These are phyloP conservation scores for Sesia bembeciformis DNA, from an alignment of 2,888 invertebrate species.

Conservation along the genomic window DNA sequence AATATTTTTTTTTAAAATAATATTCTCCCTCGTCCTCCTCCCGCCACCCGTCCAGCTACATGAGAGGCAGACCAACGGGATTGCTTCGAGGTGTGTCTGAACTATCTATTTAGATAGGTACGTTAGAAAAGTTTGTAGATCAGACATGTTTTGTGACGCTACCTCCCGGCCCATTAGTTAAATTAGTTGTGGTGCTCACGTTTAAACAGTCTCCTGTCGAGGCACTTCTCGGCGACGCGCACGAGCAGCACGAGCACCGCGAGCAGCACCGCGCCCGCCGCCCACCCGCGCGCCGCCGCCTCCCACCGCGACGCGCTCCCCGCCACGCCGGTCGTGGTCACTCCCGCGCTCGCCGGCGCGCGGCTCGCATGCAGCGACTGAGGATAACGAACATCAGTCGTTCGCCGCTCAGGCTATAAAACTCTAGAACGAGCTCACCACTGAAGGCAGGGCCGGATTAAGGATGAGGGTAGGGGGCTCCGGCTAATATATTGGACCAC, in stretches of 20 bases:
- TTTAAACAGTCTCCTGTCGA: constrained; percentile 26
- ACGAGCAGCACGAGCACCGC: constrained; percentile 33
- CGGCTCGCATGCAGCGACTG: not conserved
- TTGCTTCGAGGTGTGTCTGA: too few relatives aligned
- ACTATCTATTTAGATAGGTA: too few relatives aligned
- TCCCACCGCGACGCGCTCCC: constrained; percentile 11
- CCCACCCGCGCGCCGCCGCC: constrained; percentile 27
- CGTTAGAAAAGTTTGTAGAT: too few relatives aligned
- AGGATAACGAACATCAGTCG: not conserved
- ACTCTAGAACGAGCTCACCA: not conserved
- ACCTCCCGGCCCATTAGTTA: too few relatives aligned
- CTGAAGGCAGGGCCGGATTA: not conserved
- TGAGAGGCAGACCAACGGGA: too few relatives aligned
- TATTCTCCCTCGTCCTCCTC: too few relatives aligned
- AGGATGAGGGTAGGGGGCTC: too few relatives aligned
- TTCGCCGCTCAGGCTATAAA: not conserved
- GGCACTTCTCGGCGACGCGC: constrained; percentile 33
- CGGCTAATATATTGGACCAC: too few relatives aligned
- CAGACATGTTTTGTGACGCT: too few relatives aligned
- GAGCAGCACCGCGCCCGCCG: constrained; percentile 29
- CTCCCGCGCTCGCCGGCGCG: not conserved
- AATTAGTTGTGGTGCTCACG: constrained; percentile 17
- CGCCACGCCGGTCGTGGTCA: constrained; percentile 4
- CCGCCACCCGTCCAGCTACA: too few relatives aligned
- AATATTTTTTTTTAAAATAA: too few relatives aligned